These are phyloP conservation scores for Ectemnius continuus DNA, from an alignment of 2,888 invertebrate species.

Conservation along the genomic window DNA sequence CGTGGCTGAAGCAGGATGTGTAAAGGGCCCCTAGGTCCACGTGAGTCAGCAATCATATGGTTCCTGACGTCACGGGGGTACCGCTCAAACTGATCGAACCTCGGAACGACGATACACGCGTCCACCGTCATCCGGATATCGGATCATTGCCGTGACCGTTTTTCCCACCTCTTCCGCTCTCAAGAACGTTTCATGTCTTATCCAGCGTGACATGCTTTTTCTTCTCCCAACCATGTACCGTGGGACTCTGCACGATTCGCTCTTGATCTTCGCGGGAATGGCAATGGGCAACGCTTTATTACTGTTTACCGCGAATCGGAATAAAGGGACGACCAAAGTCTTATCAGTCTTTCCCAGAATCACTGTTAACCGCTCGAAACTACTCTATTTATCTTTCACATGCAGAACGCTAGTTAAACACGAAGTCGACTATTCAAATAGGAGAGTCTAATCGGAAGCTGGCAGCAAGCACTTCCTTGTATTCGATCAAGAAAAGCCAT, in stretches of 20 bases:
- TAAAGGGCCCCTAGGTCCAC: slow-evolving; percentile 29
- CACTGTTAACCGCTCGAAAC: too few species aligned
- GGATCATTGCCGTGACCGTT: not conserved
- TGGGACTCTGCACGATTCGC: slow-evolving; percentile 15
- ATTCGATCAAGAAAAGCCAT: too few species aligned
- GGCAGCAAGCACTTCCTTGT: not conserved
- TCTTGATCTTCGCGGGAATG: too few species aligned
- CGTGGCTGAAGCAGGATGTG: slow-evolving; percentile 23
- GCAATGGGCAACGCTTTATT: too few species aligned
- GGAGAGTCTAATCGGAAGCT: too few species aligned
- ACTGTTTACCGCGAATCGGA: too few species aligned
- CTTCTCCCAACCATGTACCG: not conserved
- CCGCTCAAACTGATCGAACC: slow-evolving; percentile 38
- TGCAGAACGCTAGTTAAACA: too few species aligned
- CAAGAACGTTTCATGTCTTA: slow-evolving; percentile 33
- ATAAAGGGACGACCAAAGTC: too few species aligned
- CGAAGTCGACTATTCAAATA: too few species aligned
- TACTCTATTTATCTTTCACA: too few species aligned
- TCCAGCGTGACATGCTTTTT: slow-evolving; percentile 20
- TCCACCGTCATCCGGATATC: slow-evolving; percentile 9
- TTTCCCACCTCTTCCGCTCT: slow-evolving; percentile 30
- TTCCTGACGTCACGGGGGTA: slow-evolving; percentile 43
- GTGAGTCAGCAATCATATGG: slow-evolving; percentile 48
- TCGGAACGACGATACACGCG: slow-evolving; percentile 28
- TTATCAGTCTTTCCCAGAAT: too few species aligned